Percentiles rank a stretch among this genome's conserved stretches.
phyloP scores from a whole-genome alignment of 1,140 invertebrate species.

The Limonius californicus region DNA sequence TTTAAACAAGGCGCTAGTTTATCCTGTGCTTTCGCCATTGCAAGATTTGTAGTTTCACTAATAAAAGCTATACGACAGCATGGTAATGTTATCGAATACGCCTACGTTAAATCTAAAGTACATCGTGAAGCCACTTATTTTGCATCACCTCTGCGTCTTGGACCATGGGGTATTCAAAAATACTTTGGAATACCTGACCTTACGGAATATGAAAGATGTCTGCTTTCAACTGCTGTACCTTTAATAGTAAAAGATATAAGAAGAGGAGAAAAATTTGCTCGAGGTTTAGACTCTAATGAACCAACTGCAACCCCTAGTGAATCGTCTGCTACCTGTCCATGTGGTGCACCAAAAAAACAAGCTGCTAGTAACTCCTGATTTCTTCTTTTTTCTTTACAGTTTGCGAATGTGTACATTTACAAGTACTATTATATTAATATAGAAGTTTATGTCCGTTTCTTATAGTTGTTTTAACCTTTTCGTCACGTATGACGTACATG shows the following conservation, averaged over 20 bases:
- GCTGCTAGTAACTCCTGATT: no score
- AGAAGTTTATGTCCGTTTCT: no score
- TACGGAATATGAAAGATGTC: slow-evolving; percentile 53
- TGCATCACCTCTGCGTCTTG: slow-evolving; percentile 46
- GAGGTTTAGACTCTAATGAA: no score
- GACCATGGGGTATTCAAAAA: slow-evolving; percentile 45
- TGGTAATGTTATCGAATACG: slow-evolving; percentile 51
- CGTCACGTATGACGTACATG: no score
- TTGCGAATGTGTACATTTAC: no score
- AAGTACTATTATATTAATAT: no score
- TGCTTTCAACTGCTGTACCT: slow-evolving; percentile 50
- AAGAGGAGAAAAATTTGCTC: slow-evolving; percentile 47
- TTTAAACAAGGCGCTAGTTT: slow-evolving; percentile 41
- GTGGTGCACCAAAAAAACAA: no score
- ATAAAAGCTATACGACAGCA: slow-evolving; percentile 40
- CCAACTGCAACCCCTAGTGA: no score
- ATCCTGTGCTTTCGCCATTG: slow-evolving; percentile 52
- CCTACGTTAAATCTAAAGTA: slow-evolving; percentile 50
- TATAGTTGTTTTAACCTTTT: no score
- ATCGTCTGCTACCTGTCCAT: no score
- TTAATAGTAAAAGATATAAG: slow-evolving; percentile 52
- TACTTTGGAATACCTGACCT: slow-evolving; percentile 55
- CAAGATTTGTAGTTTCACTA: slow-evolving; percentile 53
- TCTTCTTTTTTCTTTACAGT: no score
- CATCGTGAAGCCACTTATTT: slow-evolving; percentile 49